These are phyloP conservation scores for Danaus plexippus DNA, from an alignment of 1,140 invertebrate species.

Conservation along the genomic window DNA sequence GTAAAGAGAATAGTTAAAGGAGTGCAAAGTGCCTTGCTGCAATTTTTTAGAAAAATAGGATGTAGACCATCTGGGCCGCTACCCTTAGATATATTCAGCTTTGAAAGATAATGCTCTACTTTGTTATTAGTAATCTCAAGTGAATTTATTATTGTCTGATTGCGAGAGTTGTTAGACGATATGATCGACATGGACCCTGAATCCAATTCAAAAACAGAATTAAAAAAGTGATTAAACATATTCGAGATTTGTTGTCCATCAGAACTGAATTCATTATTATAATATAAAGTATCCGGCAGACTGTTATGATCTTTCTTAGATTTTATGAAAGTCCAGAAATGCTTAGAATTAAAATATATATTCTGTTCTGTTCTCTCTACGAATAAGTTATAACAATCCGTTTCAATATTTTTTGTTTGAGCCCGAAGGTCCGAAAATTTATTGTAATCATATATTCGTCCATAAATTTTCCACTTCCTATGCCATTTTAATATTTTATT, in stretches of 20 bases:
- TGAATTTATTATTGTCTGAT: conserved; percentile 7
- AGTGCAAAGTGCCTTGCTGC: conserved; percentile 2
- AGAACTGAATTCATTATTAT: conserved; percentile 8
- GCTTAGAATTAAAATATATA: conserved; percentile 6
- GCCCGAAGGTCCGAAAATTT: conserved; percentile 10
- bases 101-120: conserved; percentile 7
- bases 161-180: conserved; percentile 3
- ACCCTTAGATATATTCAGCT: conserved; percentile 10
- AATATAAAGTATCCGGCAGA: conserved; percentile 11
- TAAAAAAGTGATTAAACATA: conserved; percentile 7
- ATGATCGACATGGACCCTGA: conserved; percentile 5
- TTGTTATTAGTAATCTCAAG: conserved; percentile 8
- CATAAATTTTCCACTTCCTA: too few relatives aligned
- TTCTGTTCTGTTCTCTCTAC: too few relatives aligned
- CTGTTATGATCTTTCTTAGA: conserved; percentile 8
- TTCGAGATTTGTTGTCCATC: conserved; percentile 2
- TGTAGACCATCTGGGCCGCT: conserved; percentile 4
- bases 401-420: conserved; percentile 8
- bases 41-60: conserved; percentile 10
- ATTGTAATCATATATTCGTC: conserved; percentile 11
- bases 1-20: neutral
- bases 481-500: too few relatives aligned
- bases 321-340: conserved; percentile 6
- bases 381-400: too few relatives aligned
- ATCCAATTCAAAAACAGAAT: conserved; percentile 8